These are phyloP conservation scores for Parnassius mnemosyne DNA, from an alignment of 2,888 invertebrate species.

Conservation along the genomic window DNA sequence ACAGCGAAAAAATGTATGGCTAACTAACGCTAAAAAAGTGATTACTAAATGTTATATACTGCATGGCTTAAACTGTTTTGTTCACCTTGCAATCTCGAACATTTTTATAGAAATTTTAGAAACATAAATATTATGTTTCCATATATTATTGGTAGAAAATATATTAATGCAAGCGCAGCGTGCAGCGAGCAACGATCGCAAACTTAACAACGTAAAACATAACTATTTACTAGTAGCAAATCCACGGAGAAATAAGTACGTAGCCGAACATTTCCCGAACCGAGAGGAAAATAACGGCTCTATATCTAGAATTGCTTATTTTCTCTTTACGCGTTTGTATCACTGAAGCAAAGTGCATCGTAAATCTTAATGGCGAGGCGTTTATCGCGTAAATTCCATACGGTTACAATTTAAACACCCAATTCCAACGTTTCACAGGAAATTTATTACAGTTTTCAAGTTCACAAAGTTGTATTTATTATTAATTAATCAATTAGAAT, in stretches of 20 bases:
- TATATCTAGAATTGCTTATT: constrained; percentile 36
- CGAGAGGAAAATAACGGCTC: constrained; percentile 39
- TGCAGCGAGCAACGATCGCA: too few relatives aligned
- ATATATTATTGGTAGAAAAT: too few relatives aligned
- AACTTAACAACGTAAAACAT: too few relatives aligned
- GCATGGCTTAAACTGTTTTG: too few relatives aligned
- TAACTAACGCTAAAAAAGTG: too few relatives aligned
- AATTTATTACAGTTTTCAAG: constrained; percentile 13
- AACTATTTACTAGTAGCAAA: background rate
- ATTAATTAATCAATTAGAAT: constrained; percentile 1
- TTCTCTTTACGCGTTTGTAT: constrained; percentile 41
- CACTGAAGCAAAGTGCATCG: constrained; percentile 53
- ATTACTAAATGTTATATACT: too few relatives aligned
- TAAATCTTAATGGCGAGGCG: constrained; percentile 51
- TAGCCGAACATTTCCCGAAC: constrained; percentile 6
- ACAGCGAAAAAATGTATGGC: too few relatives aligned
- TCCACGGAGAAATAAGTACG: background rate
- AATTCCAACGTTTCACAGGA: constrained; percentile 8
- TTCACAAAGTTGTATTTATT: constrained; percentile 12
- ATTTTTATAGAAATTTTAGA: too few relatives aligned
- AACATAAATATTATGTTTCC: too few relatives aligned
- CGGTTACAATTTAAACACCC: constrained; percentile 22
- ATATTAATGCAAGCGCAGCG: too few relatives aligned
- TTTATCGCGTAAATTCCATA: constrained; percentile 21
- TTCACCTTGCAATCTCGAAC: too few relatives aligned